Base-by-base conservation (phyloP, 2,888 invertebrate species). In the Mesochorus sp. region DNA sequence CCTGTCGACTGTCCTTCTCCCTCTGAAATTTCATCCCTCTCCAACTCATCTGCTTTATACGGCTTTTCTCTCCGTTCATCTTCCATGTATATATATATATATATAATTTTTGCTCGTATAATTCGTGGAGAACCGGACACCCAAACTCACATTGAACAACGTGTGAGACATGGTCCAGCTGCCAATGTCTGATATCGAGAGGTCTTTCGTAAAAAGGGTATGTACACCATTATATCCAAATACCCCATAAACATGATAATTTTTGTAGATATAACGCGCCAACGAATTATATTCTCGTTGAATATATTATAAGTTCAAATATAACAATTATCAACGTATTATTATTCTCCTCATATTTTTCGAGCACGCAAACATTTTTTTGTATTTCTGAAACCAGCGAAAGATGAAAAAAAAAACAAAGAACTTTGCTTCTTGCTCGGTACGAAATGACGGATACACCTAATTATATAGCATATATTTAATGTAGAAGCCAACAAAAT, bases 41-140 rank as follows among this genome's bases (percentile, higher is more conserved):
- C 67, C 49, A 53, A 64, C 53, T 51, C 62, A 59, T 68, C 39
- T 8, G 21, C 28, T 59, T 21, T 2, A 51, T 39, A 37, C 8
- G 21, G 17, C 19, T 17, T 59, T 24, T 80, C 81, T 83, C 78
- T 80, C 79, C 81, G 82, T 85, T 81, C 83, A 31, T 62, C 76
- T 68, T 61, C 31, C 70, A 66, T 71, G 67, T 66, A 55, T 31
- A 55, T n/a, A n/a, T n/a, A n/a, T n/a, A n/a, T n/a, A n/a, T n/a
- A n/a, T n/a, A n/a, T n/a, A n/a, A n/a, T 80, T 82, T 83, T 83
- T 83, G 84, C 85, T 88, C 87, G 89, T 90, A 89, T 88, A 90
- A 89, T 88, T 87, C 88, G 85, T 64, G 37, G 49, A 84, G 85
- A 83, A 84, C 86, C 83, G 84, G 87, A 88, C 89, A 68, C 72